These are phyloP conservation scores for Sphinx pinastri DNA, from an alignment of 2,888 invertebrate species.

Conservation along the genomic window DNA sequence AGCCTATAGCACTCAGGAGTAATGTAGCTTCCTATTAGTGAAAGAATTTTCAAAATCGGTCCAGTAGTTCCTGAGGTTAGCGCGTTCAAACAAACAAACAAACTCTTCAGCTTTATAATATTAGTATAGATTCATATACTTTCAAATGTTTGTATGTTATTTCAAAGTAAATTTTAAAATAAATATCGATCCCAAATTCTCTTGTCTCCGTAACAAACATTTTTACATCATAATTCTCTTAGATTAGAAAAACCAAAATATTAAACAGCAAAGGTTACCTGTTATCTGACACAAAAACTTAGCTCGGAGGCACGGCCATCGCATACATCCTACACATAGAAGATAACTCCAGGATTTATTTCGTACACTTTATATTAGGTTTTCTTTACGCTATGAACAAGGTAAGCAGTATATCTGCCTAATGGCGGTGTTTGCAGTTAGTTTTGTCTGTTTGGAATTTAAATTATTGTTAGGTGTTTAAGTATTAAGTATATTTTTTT, in stretches of 20 bases:
- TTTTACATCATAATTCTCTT: not conserved
- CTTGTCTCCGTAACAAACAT: not conserved
- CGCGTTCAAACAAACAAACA: no score
- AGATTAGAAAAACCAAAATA: constrained; percentile 14
- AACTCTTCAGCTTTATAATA: no score
- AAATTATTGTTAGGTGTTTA: not conserved
- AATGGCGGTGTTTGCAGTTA: constrained; percentile 32
- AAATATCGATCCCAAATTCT: not conserved
- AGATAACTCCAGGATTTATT: constrained; percentile 32
- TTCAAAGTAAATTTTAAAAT: not conserved
- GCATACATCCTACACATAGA: constrained; percentile 22
- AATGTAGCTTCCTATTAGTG: no score
- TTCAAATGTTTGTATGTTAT: no score
- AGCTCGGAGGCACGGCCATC: constrained; percentile 8
- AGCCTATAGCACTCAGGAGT: no score
- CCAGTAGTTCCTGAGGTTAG: no score
- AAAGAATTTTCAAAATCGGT: no score
- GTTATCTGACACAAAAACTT: constrained; percentile 19
- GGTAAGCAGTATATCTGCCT: constrained; percentile 35
- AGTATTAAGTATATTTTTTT: no score
- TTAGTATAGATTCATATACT: no score
- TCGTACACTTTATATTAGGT: constrained; percentile 37
- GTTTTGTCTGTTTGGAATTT: not conserved
- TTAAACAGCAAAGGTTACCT: constrained; percentile 10
- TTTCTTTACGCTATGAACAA: constrained; percentile 35